Conservation (phyloP, 2,888 invertebrate species). For the Desoria tigrina region DNA sequence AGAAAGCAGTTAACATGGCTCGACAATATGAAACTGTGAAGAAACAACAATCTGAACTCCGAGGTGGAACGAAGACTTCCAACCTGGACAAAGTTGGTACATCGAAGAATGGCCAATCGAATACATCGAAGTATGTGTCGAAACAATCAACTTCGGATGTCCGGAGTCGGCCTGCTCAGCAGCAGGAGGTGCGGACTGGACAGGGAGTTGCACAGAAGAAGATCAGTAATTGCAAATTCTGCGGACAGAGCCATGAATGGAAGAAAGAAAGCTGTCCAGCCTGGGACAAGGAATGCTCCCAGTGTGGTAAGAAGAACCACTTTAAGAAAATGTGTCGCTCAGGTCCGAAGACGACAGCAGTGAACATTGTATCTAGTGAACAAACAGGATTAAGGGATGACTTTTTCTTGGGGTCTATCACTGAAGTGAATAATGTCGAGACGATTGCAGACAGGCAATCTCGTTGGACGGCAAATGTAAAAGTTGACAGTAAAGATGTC, state of each 20-base stretch:
- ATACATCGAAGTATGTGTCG: neutral
- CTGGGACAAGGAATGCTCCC: constrained; percentile 23
- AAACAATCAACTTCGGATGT: too few species aligned
- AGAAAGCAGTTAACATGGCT: constrained; percentile 22
- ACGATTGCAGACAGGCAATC: constrained; percentile 53
- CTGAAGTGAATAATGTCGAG: constrained; percentile 48
- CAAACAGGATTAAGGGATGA: too few species aligned
- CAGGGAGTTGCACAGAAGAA: too few species aligned
- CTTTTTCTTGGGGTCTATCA: neutral
- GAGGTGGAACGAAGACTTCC: constrained; percentile 39
- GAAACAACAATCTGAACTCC: constrained; percentile 18
- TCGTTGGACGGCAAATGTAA: neutral
- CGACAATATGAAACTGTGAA: constrained; percentile 29
- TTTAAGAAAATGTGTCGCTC: too few species aligned
- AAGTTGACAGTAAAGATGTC: constrained; percentile 8
- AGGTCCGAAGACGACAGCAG: too few species aligned
- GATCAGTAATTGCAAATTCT: neutral
- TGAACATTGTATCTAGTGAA: too few species aligned
- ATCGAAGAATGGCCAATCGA: neutral
- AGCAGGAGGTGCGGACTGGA: constrained; percentile 3
- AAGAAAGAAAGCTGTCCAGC: constrained; percentile 29
- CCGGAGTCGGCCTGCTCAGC: neutral
- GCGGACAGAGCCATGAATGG: too few species aligned
- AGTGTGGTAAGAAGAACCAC: constrained; percentile 31
- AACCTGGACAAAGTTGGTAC: constrained; percentile 40